Evolutionary conservation across 2,113 vertebrate genomes (phyloP), one percentile per base, ranked within the genome.

Genomic region (Plecotus auritus): DNA sequence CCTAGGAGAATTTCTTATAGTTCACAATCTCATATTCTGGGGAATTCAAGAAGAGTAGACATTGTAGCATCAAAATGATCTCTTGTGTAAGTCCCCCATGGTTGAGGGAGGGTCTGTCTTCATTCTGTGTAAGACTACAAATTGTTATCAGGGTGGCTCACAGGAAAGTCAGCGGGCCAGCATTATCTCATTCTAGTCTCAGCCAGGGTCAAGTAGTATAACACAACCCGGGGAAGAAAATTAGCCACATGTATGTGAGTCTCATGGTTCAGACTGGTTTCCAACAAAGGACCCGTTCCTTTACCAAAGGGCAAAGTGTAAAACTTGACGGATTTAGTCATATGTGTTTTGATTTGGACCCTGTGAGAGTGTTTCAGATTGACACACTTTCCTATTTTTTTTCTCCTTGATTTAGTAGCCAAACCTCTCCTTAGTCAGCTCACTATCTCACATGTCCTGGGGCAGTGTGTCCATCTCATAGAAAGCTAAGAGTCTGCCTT

Each of bases 371-470:
- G 40, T 95, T 91, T 97, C 97, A 83, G 49, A 98, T 96, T 90
- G 83, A 97, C 82, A 91, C 59, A 8, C 88, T 90, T 98, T 95
- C 95, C 77, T 98, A 28, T 97, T 98, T 16, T 98, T 97, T 98
- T 98, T 98, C 98, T 98, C 97, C 98, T 98, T 97, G 95, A 95
- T 9, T 1, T 99, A 99, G 99, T 98, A 98, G 97, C 98, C 81
- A 98, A 98, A 97, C 98, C 98, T 97, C 98, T 99, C 94, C 98
- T 99, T 98, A 99, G 98, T 97, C 98, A 98, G 97, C 98, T 99
- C 97, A 98, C 97, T 98, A 97, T 99, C 97, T 99, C 98, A 98
- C 98, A 99, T 93, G 78, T 99, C 98, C 98, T 99, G 98, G 98
- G 98, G 98, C 98, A 98, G 98, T 97, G 94, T 99, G 90, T 98